Percentiles rank a stretch among this genome's conserved stretches.
Evolutionary conservation across 2,888 invertebrate species (phyloP).

Genomic region (Eupithecia inturbata): DNA sequence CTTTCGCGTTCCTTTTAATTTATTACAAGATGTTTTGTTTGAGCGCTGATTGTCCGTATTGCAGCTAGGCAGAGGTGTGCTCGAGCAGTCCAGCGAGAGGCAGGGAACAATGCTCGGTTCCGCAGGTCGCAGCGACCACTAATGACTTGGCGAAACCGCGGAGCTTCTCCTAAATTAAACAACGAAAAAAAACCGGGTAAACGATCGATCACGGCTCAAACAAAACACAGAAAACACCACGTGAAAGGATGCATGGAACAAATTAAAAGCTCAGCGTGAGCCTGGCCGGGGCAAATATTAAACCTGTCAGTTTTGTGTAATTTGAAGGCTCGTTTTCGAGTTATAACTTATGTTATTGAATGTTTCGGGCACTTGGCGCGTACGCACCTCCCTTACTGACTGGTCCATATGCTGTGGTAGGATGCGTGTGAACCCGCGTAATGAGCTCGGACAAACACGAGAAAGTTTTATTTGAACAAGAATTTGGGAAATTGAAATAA

Average conservation of each 20-base stretch:
- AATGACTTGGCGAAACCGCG: slow-evolving; percentile 81
- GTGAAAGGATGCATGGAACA: slow-evolving; percentile 81
- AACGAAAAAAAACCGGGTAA: slow-evolving; percentile 77
- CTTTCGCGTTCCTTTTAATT: slow-evolving; percentile 26
- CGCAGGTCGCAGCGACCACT: slow-evolving; percentile 52
- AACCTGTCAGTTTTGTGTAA: slow-evolving; percentile 82
- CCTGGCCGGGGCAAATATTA: slow-evolving; percentile 77
- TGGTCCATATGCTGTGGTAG: slow-evolving; percentile 46
- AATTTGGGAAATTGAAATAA: slow-evolving; percentile 64
- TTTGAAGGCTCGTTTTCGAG: slow-evolving; percentile 78
- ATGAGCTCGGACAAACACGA: slow-evolving; percentile 64
- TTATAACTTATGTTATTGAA: slow-evolving; percentile 82
- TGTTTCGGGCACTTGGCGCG: slow-evolving; percentile 65
- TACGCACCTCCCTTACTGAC: slow-evolving; percentile 48
- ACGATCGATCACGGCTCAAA: slow-evolving; percentile 81
- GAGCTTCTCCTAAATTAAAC: slow-evolving; percentile 79
- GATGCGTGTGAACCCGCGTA: slow-evolving; percentile 62
- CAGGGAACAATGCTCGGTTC: slow-evolving; percentile 62
- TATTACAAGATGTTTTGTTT: slow-evolving; percentile 11
- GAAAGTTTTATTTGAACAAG: slow-evolving; percentile 57
- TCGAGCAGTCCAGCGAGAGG: slow-evolving; percentile 53
- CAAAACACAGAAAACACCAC: slow-evolving; percentile 77
- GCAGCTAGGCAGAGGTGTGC: slow-evolving; percentile 34
- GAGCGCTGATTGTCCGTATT: slow-evolving; percentile 21
- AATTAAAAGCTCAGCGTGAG: slow-evolving; percentile 83